phyloP scores from a whole-genome alignment of 1,140 invertebrate species.

The Bombyx mandarina region DNA sequence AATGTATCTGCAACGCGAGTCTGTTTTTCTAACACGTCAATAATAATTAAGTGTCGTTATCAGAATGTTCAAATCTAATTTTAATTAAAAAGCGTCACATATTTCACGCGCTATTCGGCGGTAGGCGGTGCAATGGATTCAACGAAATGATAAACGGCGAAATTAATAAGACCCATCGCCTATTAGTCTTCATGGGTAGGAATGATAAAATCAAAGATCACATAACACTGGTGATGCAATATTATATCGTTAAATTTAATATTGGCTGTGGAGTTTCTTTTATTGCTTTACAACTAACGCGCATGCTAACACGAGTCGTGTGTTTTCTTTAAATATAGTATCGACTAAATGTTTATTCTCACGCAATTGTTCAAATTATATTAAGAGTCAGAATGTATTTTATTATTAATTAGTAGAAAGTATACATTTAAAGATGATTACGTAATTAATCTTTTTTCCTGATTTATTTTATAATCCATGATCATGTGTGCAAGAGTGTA shows the following conservation, averaged over 20 bases:
- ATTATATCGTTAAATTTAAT: constrained; percentile 69
- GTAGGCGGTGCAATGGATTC: constrained; percentile 50
- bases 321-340: constrained; percentile 40
- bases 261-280: constrained; percentile 58
- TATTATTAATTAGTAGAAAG: constrained; percentile 24
- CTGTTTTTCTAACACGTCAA: constrained; percentile 44
- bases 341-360: constrained; percentile 57
- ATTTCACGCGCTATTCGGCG: constrained; percentile 61
- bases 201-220: constrained; percentile 25
- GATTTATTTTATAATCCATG: no score
- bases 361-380: constrained; percentile 47
- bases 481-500: no score
- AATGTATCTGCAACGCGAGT: no score
- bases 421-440: not conserved
- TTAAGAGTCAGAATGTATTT: constrained; percentile 26
- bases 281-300: constrained; percentile 58
- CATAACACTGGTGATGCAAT: constrained; percentile 39
- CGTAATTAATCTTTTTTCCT: no score
- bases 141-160: constrained; percentile 28
- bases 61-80: constrained; percentile 56
- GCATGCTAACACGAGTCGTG: constrained; percentile 39
- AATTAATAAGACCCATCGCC: constrained; percentile 28
- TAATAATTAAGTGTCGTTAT: constrained; percentile 65
- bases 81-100: constrained; percentile 69
- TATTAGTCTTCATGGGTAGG: constrained; percentile 17